Evolutionary conservation across 2,888 invertebrate genomes (phyloP).

Genomic region (Protula sp.): DNA sequence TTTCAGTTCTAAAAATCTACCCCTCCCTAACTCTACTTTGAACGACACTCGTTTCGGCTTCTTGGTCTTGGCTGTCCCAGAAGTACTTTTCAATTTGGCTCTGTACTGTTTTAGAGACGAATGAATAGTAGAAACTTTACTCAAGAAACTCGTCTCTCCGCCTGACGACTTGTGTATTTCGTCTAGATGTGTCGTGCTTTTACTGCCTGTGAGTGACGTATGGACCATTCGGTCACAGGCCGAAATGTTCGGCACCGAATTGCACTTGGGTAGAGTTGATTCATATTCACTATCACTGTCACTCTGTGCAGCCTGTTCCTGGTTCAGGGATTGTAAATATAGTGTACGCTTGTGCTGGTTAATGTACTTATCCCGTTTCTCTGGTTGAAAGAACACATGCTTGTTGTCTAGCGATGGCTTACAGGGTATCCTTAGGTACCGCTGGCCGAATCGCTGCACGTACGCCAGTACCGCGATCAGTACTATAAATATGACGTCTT

Average conservation of each 20-base stretch:
- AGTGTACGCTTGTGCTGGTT: not conserved
- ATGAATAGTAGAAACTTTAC: not conserved
- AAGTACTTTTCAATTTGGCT: not conserved
- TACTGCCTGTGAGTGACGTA: not conserved
- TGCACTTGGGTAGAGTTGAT: not conserved
- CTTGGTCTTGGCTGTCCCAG: not conserved
- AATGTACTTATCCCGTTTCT: constrained; percentile 28
- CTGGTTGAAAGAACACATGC: constrained; percentile 22
- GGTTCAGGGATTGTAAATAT: not conserved
- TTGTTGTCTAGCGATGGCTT: constrained; percentile 18
- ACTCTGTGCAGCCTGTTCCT: too few relatives aligned
- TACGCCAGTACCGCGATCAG: constrained; percentile 15
- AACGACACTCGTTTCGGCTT: not conserved
- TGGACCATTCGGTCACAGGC: not conserved
- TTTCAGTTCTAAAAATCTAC: not conserved
- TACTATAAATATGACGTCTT: constrained; percentile 18
- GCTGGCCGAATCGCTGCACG: constrained; percentile 10
- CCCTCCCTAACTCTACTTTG: not conserved
- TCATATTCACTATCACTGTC: not conserved
- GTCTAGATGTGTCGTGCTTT: not conserved
- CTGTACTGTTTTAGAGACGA: not conserved
- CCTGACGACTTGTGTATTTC: not conserved
- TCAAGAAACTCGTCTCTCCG: not conserved
- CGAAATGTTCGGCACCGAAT: not conserved
- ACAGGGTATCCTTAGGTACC: constrained; percentile 4